Evolutionary conservation across 2,888 invertebrate species (phyloP), one percentile per base, ranked within the genome.

Genomic region (Molanna angustata): DNA sequence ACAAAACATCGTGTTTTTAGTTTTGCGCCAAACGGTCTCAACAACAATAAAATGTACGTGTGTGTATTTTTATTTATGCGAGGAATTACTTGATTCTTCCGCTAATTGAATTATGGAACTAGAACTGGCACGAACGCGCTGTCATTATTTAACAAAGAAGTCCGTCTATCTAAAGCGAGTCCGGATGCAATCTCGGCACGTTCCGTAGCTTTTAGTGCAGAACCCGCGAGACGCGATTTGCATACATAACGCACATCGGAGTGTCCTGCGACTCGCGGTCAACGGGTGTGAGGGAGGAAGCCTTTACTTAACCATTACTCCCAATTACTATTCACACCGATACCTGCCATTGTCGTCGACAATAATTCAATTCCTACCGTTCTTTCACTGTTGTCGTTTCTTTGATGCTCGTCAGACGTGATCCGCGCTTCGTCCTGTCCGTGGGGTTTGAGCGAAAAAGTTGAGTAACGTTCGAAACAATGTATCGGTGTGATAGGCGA

Each of bases 291-390:
- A 31, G 20, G 21, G 19, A 20, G 45, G 32, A 45, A 20, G 51
- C 37, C 37, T 22, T 45, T 19, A 32, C 33, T 40, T 18, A n/a
- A 20, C 22, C 19, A 14, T 11, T 13, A 31, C 39, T 2, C 19
- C 45, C 11, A 27, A 50, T 50, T 50, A 43, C 21, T 50, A 50
- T 50, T 50, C 50, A 43, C 21, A 35, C 27, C 50, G 20, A 18
- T 19, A 21, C 37, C 40, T 13, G 33, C 37, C 16, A 37, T 44
- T 50, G 50, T 50, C 50, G 35, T 27, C 50, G 14, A 22, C 35
- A 13, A 43, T 43, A 50, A 21, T 50, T 37, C 42, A 43, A 50
- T 37, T 50, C 49, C 37, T 17, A 13, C 33, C 50, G 18, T 27
- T 43, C 21, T 41, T 16, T 21, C 44, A 37, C 18, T 50, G 44